Base-by-base conservation (phyloP, 1,140 invertebrate genomes). In the Hylaeus volcanicus region DNA sequence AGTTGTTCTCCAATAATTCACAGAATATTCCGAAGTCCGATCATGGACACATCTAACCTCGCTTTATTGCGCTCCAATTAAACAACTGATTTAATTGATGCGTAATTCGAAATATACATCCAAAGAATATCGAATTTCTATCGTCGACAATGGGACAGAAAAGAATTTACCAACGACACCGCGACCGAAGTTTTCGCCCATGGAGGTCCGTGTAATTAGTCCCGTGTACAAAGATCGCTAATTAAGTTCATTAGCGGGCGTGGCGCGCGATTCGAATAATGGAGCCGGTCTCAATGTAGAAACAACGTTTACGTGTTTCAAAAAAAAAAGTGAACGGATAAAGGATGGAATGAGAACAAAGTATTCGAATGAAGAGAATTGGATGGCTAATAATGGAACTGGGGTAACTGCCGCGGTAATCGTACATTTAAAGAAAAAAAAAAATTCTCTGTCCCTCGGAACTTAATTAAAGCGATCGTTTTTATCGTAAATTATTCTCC, bases 241-340 rank as follows among this genome's bases (percentile, higher is more conserved):
- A 86, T 66, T 75, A 73, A 71, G 63, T 83, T 79, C 66, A 75
- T 86, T 85, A 86, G 74, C 55, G 58, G 43, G 48, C 45, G 11
- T 60, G n/a, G 60, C 68, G 60, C 37, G 66, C 15, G 43, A 69
- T 56, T 69, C 65, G 63, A 60, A 76, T 76, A 75, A 75, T 66
- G 39, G 8, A 41, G 41, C 43, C 11, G 5, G 41, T 64, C 8
- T 65, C 5, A 41, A 56, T 41, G 15, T 74, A 48, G 37, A 76
- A 68, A 58, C 53, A 48, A 51, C 55, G 63, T 58, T 69, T 60
- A 69, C 53, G 63, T 8, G 4, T 2, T 2, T 1, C 2, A 2
- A 55, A 39, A 11, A 70, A 26, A 1, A 9, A 3, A 9, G 43
- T 4, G 39, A 73, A 48, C 8, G 45, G 45, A 8, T 8, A 45